These are phyloP conservation scores for Tadarida brasiliensis DNA, from an alignment of 2,797 vertebrate genomes.

Conservation along the genomic window DNA sequence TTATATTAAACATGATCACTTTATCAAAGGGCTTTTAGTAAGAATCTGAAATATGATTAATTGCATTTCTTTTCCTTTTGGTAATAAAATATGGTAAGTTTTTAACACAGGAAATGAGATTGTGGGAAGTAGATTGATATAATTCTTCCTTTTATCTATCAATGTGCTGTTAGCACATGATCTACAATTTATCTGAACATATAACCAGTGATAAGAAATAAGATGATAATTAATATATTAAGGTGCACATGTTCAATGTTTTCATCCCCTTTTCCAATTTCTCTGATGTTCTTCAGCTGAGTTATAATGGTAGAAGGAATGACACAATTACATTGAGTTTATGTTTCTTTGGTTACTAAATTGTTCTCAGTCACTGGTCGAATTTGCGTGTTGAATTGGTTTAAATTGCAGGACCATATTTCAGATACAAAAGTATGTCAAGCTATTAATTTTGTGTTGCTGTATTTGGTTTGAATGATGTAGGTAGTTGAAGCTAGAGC, in stretches of 20 bases:
- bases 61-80: neutral
- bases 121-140: neutral
- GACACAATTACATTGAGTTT: neutral
- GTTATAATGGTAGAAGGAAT: neutral
- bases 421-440: constrained; percentile 66
- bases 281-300: neutral
- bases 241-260: neutral
- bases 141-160: neutral
- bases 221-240: constrained; percentile 58
- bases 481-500: neutral
- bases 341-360: constrained; percentile 63
- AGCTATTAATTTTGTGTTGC: constrained; percentile 69
- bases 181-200: neutral
- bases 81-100: neutral
- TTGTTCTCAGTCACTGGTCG: constrained; percentile 52
- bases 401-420: constrained; percentile 65
- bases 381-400: constrained; percentile 60
- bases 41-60: neutral
- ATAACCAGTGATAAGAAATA: neutral
- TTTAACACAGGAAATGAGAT: neutral
- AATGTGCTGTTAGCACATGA: neutral
- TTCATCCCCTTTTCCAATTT: neutral
- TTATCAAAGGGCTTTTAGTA: neutral
- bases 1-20: neutral
- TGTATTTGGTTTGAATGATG: constrained; percentile 67